These are phyloP conservation scores for Notodonta ziczac DNA, from an alignment of 2,888 invertebrate genomes.

Conservation along the genomic window DNA sequence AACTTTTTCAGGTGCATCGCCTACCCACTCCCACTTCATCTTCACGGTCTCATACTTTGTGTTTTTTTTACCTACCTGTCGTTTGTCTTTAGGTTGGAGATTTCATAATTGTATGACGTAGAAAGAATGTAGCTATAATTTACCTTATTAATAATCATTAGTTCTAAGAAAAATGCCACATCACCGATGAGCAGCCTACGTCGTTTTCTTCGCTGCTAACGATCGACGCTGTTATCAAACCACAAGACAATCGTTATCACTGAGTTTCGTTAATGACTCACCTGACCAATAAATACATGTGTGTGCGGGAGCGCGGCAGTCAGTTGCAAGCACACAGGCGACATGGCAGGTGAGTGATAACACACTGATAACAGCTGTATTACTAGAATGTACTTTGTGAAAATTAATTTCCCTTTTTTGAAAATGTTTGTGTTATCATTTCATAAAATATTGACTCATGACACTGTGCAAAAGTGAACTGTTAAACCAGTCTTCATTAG, in stretches of 20 bases:
- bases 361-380: slow-evolving; percentile 29
- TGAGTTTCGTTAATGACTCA: slow-evolving; percentile 35
- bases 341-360: slow-evolving; percentile 58
- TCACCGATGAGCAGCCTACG: not conserved
- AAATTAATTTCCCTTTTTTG: slow-evolving; percentile 4
- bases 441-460: too few relatives aligned
- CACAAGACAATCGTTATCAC: slow-evolving; percentile 26
- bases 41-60: too few relatives aligned
- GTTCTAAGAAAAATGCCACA: not conserved
- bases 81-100: too few relatives aligned
- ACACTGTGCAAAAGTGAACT: too few relatives aligned
- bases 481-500: too few relatives aligned
- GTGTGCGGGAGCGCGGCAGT: slow-evolving; percentile 19
- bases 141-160: not conserved
- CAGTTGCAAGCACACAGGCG: slow-evolving; percentile 39
- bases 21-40: too few relatives aligned
- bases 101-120: too few relatives aligned
- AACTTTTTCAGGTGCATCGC: too few relatives aligned
- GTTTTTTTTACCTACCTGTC: too few relatives aligned
- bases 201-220: slow-evolving; percentile 20
- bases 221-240: slow-evolving; percentile 20
- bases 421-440: not conserved
- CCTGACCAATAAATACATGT: slow-evolving; percentile 44
- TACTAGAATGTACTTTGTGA: slow-evolving; percentile 26
- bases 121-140: too few relatives aligned